These are phyloP conservation scores for Actinia equina DNA, from an alignment of 64 coral and sea anemone species.

Conservation along the genomic window DNA sequence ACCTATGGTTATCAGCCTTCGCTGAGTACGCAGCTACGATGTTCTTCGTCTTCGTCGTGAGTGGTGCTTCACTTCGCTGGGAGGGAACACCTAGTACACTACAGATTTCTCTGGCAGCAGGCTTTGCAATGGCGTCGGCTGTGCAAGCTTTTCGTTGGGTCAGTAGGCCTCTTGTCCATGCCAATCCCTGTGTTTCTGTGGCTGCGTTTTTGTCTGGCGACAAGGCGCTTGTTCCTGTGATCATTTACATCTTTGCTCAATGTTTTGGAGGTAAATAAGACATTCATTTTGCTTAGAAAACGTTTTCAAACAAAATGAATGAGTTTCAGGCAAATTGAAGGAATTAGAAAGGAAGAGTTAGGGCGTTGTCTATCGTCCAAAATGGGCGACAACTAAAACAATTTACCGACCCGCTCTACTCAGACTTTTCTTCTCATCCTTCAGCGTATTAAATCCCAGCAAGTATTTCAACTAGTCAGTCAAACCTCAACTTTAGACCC, in stretches of 20 bases:
- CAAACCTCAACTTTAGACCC: no score
- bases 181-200: conserved; percentile 67
- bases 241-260: conserved; percentile 50
- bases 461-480: no score
- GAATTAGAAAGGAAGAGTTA: no score
- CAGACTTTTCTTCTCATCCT: no score
- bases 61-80: conserved; percentile 63
- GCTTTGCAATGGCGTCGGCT: conserved; percentile 41
- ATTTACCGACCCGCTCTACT: no score
- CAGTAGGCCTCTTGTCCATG: conserved; percentile 71
- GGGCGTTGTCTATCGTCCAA: no score
- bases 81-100: conserved; percentile 68
- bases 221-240: conserved; percentile 44
- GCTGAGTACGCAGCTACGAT: conserved; percentile 74
- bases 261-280: conserved; percentile 72
- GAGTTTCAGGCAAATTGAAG: no score
- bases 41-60: conserved; percentile 74
- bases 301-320: no score
- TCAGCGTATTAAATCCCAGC: no score
- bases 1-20: conserved; percentile 75
- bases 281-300: no score
- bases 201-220: conserved; percentile 69
- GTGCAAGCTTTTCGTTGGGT: conserved; percentile 83
- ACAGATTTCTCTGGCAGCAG: conserved; percentile 70
- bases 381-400: no score